These are phyloP conservation scores for Oophaga pumilio DNA, from an alignment of 2,113 vertebrate species.

Conservation along the genomic window DNA sequence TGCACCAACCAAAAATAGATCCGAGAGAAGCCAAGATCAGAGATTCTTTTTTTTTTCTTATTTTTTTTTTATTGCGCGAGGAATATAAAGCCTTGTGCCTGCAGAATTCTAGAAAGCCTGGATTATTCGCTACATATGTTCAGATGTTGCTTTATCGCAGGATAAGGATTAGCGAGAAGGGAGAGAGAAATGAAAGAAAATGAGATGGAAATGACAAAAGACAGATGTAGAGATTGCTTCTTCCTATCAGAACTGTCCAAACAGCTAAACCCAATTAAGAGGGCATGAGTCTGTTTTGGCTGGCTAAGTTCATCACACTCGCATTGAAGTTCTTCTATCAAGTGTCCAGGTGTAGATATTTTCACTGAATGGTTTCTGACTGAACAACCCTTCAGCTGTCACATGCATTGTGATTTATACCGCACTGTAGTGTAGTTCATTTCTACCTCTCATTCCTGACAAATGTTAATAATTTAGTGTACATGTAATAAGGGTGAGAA, in stretches of 20 bases:
- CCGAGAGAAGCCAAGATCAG: slow-evolving; percentile 26
- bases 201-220: slow-evolving; percentile 44
- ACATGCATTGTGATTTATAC: background rate
- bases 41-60: slow-evolving; percentile 4
- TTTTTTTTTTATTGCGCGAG: slow-evolving; percentile 1
- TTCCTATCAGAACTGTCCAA: slow-evolving; percentile 38
- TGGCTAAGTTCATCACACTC: slow-evolving; percentile 12
- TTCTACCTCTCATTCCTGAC: background rate
- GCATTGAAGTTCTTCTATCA: slow-evolving; percentile 1
- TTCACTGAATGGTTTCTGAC: slow-evolving; percentile 8
- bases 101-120: slow-evolving; percentile 38
- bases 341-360: slow-evolving; percentile 1
- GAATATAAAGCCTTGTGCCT: slow-evolving; percentile 31
- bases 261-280: slow-evolving; percentile 28
- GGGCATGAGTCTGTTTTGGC: slow-evolving; percentile 23
- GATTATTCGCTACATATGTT: slow-evolving; percentile 51
- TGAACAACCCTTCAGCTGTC: slow-evolving; percentile 30
- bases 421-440: background rate
- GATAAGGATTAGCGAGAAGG: slow-evolving; percentile 42
- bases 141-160: slow-evolving; percentile 42
- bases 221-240: slow-evolving; percentile 37
- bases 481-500: background rate
- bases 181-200: slow-evolving; percentile 40
- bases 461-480: background rate
- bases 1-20: slow-evolving; percentile 21